Base-by-base conservation (phyloP, 2,888 invertebrate species). In the Operophtera brumata region DNA sequence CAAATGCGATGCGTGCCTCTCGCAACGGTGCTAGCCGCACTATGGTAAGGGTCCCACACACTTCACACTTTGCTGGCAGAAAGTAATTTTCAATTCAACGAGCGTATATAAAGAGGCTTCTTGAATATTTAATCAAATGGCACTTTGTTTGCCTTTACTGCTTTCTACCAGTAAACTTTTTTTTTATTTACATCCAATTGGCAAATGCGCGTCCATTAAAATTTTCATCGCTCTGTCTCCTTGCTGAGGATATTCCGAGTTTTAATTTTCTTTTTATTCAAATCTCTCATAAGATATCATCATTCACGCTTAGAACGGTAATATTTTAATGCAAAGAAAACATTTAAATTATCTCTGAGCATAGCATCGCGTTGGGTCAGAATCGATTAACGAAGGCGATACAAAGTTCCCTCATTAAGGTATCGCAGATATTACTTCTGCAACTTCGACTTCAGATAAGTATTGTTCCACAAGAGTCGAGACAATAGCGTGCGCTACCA, bases 1-100 rank as follows among this genome's bases (percentile, higher is more conserved):
- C 85, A 85, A 86, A 84, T 91, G 91, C 86, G 89, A 90, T 82
- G 90, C 90, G 85, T 91, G 91, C 87, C 90, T 90, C 84, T 90
- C 90, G 74, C 91, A 91, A 84, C 88, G 91, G 80, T 91, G 91
- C 83, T 91, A 90, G 82, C 88, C 85, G 82, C 82, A 80, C 80
- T 80, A 86, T 77, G 90, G 90, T 90, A 90, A 90, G 90, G 88
- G 83, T 71, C 78, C 77, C 75, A 75, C 65, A 70, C 66, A 72
- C 67, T 69, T 69, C 69, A 65, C 72, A 71, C 59, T 68, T 75
- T 79, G 68, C 76, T 77, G 73, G 72, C 73, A 75, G 72, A 77
- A 75, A 78, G 73, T 75, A 69, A 62, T 49, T 47, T 51, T 54
- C 48, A 49, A 54, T 53, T 51, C 47, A 56, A 49, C 20, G 8